Evolutionary conservation across 2,888 invertebrate genomes (phyloP), one percentile per base, ranked within the genome.

Genomic region (Brachynemurus nebulosus): DNA sequence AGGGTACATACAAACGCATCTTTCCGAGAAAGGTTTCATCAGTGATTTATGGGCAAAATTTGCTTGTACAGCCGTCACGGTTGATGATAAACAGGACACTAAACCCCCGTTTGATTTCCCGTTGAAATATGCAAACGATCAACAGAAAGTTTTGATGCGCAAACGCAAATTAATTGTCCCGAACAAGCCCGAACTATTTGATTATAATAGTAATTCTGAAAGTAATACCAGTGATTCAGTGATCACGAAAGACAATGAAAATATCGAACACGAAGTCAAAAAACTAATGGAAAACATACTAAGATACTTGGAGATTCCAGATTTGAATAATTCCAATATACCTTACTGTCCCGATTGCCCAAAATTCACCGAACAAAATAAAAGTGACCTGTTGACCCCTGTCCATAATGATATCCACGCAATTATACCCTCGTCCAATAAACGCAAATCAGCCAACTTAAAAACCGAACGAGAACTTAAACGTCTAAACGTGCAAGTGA

Each of bases 401-500:
- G 44, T 47, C 21, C 17, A 42, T 27, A 35, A 46, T 11, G 45
- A 40, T 27, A 25, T 44, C 17, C 44, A 42, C 30, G 33, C 46
- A 8, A 40, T 48, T 27, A 41, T 46, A 12, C 44, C 25, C 25
- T 25, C 20, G 19, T 27, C 40, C 14, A 23, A 45, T 38, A 37
- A 38, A 37, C 20, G 16, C 48, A 45, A 42, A 47, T 42, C 38
- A 25, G 34, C 12, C 12, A 33, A 14, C 7, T 19, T 16, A 19
- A 54, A 51, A 50, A 49, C 59, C 2, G 55, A 58, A 40, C 21
- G 51, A 5, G 80, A 80, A 61, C 59, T 81, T 47, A 68, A 66
- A 44, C 67, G 77, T 49, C 66, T 81, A 27, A 78, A 74, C 61
- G 79, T 80, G 7, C 80, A 77, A 47, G 70, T 80, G 23, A 77